phyloP scores from a whole-genome alignment of 1,140 invertebrate genomes.

The Vanessa atalanta region DNA sequence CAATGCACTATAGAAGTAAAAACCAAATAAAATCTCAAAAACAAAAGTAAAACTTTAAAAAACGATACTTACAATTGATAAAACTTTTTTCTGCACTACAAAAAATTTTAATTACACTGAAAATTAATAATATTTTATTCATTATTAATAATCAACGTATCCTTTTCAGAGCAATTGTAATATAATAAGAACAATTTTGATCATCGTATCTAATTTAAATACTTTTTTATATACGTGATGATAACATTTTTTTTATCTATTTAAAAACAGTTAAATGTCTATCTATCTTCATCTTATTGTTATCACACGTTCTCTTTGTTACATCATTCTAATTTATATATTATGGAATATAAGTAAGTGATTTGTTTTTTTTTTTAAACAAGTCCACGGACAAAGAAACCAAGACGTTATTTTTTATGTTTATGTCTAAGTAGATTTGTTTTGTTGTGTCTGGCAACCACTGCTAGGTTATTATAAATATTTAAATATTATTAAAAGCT shows the following conservation, averaged over 20 bases:
- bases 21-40: too few species aligned
- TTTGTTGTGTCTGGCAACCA: too few species aligned
- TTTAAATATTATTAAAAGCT: too few species aligned
- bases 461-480: too few species aligned
- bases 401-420: too few species aligned
- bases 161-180: background rate
- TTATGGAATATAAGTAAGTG: too few species aligned
- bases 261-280: background rate
- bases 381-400: too few species aligned
- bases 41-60: background rate
- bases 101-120: conserved; percentile 30
- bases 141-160: conserved; percentile 4
- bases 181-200: conserved; percentile 22
- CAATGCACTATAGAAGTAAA: too few species aligned
- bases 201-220: conserved; percentile 26
- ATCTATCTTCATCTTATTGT: conserved; percentile 4
- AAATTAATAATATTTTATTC: conserved; percentile 30
- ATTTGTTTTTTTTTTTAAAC: too few species aligned
- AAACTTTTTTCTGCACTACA: conserved; percentile 44
- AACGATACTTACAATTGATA: conserved; percentile 62
- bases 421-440: too few species aligned
- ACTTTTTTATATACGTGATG: conserved; percentile 32
- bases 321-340: background rate
- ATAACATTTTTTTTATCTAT: conserved; percentile 18
- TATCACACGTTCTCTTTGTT: conserved; percentile 30